Percentiles rank a stretch among this genome's conserved stretches.
Conservation (phyloP, 1,140 invertebrate species). For the Globodera ellingtonae region DNA sequence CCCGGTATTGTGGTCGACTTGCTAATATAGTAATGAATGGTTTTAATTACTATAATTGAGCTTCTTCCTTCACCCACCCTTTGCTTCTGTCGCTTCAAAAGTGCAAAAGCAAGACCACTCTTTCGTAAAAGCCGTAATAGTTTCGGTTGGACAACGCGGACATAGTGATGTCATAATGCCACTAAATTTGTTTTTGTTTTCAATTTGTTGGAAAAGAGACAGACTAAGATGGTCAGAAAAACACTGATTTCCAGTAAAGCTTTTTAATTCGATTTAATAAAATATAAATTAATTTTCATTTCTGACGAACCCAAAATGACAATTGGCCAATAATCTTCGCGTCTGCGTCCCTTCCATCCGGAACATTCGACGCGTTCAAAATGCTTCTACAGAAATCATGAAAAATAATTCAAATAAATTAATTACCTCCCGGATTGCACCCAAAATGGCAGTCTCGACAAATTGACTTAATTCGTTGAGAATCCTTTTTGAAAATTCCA, state of each 20-base stretch:
- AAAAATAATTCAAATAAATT: background rate
- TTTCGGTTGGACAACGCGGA: constrained; percentile 17
- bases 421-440: background rate
- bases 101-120: constrained; percentile 16
- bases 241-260: no score
- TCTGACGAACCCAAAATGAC: constrained; percentile 36
- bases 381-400: background rate
- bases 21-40: no score
- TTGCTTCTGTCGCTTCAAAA: background rate
- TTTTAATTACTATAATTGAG: no score
- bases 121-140: constrained; percentile 22
- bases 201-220: no score
- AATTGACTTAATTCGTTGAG: background rate
- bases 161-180: constrained; percentile 23
- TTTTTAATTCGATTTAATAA: no score
- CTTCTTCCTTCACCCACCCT: background rate
- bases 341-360: constrained; percentile 32
- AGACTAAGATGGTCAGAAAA: no score
- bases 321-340: constrained; percentile 38
- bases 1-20: background rate
- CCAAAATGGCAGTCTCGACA: background rate
- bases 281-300: background rate
- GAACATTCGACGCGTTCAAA: background rate
- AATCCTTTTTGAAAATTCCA: background rate
- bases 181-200: constrained; percentile 4